A percentile compares a stretch with the other conserved stretches of the same genome.
These are phyloP conservation scores for Yponomeuta plumbellus DNA, from an alignment of 2,888 invertebrate genomes.

Conservation along the genomic window DNA sequence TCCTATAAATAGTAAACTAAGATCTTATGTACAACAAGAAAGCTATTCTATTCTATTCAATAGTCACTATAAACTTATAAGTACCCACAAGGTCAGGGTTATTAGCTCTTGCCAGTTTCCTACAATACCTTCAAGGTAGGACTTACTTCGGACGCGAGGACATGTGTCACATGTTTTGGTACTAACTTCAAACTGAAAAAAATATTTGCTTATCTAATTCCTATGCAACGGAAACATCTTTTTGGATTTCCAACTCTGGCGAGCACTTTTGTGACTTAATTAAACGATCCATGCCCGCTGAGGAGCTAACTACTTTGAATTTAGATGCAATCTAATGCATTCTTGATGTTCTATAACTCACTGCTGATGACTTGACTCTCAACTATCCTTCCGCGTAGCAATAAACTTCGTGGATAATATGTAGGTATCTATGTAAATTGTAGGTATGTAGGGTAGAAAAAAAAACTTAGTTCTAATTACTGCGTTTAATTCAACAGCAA, in stretches of 20 bases:
- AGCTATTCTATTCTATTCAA: too few species aligned
- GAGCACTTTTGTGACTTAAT: neutral
- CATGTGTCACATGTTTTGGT: neutral
- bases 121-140: neutral
- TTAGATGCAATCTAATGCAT: neutral
- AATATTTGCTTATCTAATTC: neutral
- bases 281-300: neutral
- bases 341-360: neutral
- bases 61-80: neutral
- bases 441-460: too few species aligned
- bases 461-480: too few species aligned
- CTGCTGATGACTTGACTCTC: neutral
- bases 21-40: too few species aligned
- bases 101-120: constrained; percentile 24
- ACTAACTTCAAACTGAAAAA: neutral
- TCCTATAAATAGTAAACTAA: too few species aligned
- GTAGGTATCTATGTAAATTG: constrained; percentile 16
- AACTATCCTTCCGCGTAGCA: neutral
- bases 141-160: neutral
- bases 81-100: constrained; percentile 37
- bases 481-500: too few species aligned
- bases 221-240: neutral
- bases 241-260: neutral
- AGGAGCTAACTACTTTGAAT: neutral
- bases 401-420: constrained; percentile 17